Evolutionary conservation across 2,888 invertebrate genomes (phyloP).

Genomic region (Azorinus chamasolen): DNA sequence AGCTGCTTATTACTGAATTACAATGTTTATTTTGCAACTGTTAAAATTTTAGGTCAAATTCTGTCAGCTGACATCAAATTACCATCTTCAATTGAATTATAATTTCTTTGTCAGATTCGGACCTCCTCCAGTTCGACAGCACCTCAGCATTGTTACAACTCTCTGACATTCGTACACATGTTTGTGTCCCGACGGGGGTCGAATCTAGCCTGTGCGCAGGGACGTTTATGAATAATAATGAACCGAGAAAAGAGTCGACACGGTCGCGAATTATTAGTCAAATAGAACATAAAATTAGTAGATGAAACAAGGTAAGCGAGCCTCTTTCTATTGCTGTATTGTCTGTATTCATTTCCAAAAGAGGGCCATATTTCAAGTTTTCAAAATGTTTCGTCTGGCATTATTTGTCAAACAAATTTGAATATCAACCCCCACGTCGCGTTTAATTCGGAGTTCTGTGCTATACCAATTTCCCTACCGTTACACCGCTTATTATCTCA

Average conservation of each 20-base stretch:
- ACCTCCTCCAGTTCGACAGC: slow-evolving; percentile 6
- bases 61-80: background rate
- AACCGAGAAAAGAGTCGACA: slow-evolving; percentile 38
- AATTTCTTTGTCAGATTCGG: slow-evolving; percentile 44
- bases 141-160: slow-evolving; percentile 12
- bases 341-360: slow-evolving; percentile 32
- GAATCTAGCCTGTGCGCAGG: slow-evolving; percentile 24
- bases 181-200: slow-evolving; percentile 52
- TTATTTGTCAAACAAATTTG: slow-evolving; percentile 59
- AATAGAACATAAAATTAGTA: slow-evolving; percentile 65
- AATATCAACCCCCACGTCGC: slow-evolving; percentile 46
- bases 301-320: slow-evolving; percentile 50
- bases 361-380: slow-evolving; percentile 47
- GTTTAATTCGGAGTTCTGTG: slow-evolving; percentile 59
- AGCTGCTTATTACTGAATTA: too few relatives aligned
- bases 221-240: slow-evolving; percentile 66
- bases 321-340: slow-evolving; percentile 57
- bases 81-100: slow-evolving; percentile 37
- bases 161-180: slow-evolving; percentile 50
- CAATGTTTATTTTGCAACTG: background rate
- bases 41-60: slow-evolving; percentile 4
- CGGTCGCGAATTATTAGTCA: slow-evolving; percentile 63
- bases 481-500: slow-evolving; percentile 66
- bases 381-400: slow-evolving; percentile 51
- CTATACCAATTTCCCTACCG: slow-evolving; percentile 55